Evolutionary conservation across 2,113 vertebrate genomes (phyloP).

Genomic region (Ibidorhyncha struthersii): DNA sequence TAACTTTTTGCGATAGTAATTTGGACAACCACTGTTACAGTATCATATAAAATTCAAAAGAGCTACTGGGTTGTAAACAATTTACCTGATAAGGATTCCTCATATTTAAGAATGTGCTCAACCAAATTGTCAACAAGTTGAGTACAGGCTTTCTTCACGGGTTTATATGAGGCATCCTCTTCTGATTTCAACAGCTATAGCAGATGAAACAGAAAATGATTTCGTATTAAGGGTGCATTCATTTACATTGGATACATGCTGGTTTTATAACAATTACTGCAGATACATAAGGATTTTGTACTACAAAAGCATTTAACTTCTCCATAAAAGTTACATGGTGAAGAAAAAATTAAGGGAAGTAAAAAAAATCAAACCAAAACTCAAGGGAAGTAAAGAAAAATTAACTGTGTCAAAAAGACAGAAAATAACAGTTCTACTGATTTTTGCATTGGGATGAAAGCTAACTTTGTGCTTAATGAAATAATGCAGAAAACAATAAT

Average conservation of each 20-base stretch:
- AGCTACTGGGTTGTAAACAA: no score
- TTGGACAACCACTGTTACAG: background rate
- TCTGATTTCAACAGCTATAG: constrained; percentile 92
- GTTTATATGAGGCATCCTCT: constrained; percentile 96
- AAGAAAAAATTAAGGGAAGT: background rate
- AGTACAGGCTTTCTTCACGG: constrained; percentile 97
- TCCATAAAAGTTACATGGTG: background rate
- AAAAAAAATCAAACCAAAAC: background rate
- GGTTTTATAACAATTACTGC: background rate
- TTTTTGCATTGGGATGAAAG: background rate
- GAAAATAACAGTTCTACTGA: background rate
- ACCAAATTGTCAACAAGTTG: constrained; percentile 98
- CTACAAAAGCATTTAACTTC: background rate
- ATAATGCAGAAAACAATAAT: background rate
- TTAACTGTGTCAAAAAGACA: background rate
- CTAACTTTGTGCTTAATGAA: background rate
- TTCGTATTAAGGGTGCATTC: background rate
- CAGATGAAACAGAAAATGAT: background rate
- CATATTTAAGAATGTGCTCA: no score
- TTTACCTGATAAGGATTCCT: no score
- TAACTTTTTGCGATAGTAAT: background rate
- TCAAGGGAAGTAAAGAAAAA: background rate
- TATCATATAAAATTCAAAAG: no score
- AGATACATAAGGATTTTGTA: background rate
- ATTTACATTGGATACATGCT: background rate